Base-by-base conservation (phyloP, 2,113 vertebrate genomes). In the Megatriorchis doriae region DNA sequence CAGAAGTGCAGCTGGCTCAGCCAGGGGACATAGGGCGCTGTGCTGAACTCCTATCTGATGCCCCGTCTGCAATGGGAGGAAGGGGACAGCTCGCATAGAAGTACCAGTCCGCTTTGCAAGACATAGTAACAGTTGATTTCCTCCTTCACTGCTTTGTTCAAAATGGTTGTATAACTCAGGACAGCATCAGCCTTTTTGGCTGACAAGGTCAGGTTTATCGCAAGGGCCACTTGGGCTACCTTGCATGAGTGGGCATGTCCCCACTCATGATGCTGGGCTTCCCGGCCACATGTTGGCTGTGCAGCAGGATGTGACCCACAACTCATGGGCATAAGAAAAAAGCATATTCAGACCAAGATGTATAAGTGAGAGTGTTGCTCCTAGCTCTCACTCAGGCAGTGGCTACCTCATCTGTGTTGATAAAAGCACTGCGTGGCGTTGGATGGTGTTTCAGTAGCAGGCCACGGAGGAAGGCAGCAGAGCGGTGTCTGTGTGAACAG, bases 201-300 rank as follows among this genome's bases (percentile, higher is more conserved):
- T 79, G 36, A 59, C 19, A 71, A 71, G 55, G 38, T 6, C 45
- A 53, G 68, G 11, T 52, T 81, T 65, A 18, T 36, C 31, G 31
- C 36, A 47, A 63, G 16, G 34, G 11, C 19, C 3, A 5, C 16
- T 13, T 34, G 45, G 5, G 11, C 16, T 45, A 13, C 11, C 4
- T 75, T 77, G 29, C 26, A 26, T 34, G 19, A 71, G 15, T 48
- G 6, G 52, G 6, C 11, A 10, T 17, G 25, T 14, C 7, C 18
- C 25, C 21, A 16, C 13, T 52, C 7, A 18, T n/a, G 20, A 36
- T 90, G 4, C n/a, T 71, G 45, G 17, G 17, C 26, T 94, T 71
- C 75, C 22, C 1, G 3, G 45, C 3, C 63, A 21, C 1, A 0
- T 38, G 32, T 90, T 65, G 43, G 31, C 34, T 3, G 2, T 25